These are phyloP conservation scores for fruit fly (Drosophila melanogaster) DNA, from an alignment of 1,140 invertebrate species.

Conservation along the genomic window Release_6_plus_ISO1_MT NT_033777.3:29617501-29618000, in stretches of 20 bases:
- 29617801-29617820: slow-evolving; percentile 70
- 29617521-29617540: slow-evolving; percentile 50
- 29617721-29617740: slow-evolving; percentile 4
- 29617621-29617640: slow-evolving; percentile 65
- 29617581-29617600: slow-evolving; percentile 13
- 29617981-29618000: slow-evolving; percentile 53
- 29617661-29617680: slow-evolving; percentile 57
- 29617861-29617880: slow-evolving; percentile 78
- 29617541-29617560: slow-evolving; percentile 16
- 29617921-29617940: background rate
- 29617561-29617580: background rate
- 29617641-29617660: slow-evolving; percentile 50
- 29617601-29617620: slow-evolving; percentile 58
- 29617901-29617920: slow-evolving; percentile 7
- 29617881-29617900: slow-evolving; percentile 66
- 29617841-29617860: slow-evolving; percentile 77
- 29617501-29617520: slow-evolving; percentile 41
- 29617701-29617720: slow-evolving; percentile 3
- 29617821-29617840: slow-evolving; percentile 80
- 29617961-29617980: slow-evolving; percentile 59
- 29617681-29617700: slow-evolving; percentile 42
- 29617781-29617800: slow-evolving; percentile 44
- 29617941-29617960: background rate
- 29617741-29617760: slow-evolving; percentile 37
- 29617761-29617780: slow-evolving; percentile 70